phyloP scores from a whole-genome alignment of 2,113 vertebrate species.

The Tricholaema leucomelas region DNA sequence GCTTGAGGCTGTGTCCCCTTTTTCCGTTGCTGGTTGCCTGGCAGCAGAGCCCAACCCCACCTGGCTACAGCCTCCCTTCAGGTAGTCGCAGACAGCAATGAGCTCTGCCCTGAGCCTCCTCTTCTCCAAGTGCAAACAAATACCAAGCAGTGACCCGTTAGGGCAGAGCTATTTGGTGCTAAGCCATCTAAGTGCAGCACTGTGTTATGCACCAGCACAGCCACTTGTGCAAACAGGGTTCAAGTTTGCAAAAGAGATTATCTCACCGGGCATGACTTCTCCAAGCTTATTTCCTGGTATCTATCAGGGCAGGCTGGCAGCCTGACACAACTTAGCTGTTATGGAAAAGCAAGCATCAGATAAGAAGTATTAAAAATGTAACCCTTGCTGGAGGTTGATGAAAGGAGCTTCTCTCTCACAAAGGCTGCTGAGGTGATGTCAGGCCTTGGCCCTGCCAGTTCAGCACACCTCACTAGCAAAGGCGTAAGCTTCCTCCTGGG shows the following conservation, averaged over 20 bases:
- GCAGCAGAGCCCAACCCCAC: too few relatives aligned
- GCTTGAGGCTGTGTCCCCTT: too few relatives aligned
- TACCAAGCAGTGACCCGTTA: not conserved
- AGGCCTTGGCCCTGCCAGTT: not conserved
- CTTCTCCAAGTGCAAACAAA: too few relatives aligned
- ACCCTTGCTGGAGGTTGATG: not conserved
- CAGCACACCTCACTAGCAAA: not conserved
- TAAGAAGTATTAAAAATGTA: slow-evolving; percentile 42
- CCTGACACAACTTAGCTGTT: not conserved
- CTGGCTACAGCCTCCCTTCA: too few relatives aligned
- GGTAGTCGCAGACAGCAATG: too few relatives aligned
- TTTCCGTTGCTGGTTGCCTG: too few relatives aligned
- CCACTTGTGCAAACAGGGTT: slow-evolving; percentile 23
- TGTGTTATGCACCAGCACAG: slow-evolving; percentile 15
- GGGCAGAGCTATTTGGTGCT: not conserved
- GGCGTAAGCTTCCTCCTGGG: not conserved
- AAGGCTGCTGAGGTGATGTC: not conserved
- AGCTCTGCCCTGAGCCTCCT: too few relatives aligned
- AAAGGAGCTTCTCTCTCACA: not conserved
- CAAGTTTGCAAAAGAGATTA: slow-evolving; percentile 39
- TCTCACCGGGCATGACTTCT: slow-evolving; percentile 39
- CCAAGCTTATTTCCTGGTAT: slow-evolving; percentile 39
- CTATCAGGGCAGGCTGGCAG: not conserved
- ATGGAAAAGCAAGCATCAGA: slow-evolving; percentile 21
- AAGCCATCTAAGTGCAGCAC: not conserved